Evolutionary conservation across 1,140 invertebrate genomes (phyloP), one percentile per base, ranked within the genome.

Genomic region (Diuraphis noxia): DNA sequence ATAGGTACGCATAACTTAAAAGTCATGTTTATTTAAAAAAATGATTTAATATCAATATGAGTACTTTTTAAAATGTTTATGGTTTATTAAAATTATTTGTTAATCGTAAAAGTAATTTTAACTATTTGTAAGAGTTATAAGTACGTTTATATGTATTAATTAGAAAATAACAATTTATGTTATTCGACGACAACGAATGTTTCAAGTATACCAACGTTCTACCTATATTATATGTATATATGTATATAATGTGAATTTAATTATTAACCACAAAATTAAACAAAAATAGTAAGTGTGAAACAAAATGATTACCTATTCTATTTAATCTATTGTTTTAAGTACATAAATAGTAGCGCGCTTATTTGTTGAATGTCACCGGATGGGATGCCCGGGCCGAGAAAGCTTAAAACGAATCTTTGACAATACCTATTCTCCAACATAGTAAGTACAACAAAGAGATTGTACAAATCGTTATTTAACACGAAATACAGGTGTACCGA

Each of bases 281-380:
- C 25, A 40, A 88, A 72, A 40, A 41, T 41, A 85, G 41, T 10
- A 85, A 46, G 36, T 30, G 23, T n/a, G 10, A 72, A n/a, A 88
- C 36, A 72, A 72, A 88, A 88, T 77, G 88, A n/a, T 72, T 43
- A 38, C 6, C 43, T 34, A 7, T 77, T 89, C 30, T 19, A 34
- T 89, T 43, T 41, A 43, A 34, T 89, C n/a, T 34, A 43, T 89
- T 77, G 88, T 89, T 89, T 77, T 34, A 77, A 77, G 63, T 77
- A 34, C n/a, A 72, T 85, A 30, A 63, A n/a, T 46, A 40, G 40
- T 88, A 72, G 13, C 30, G 36, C 43, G 49, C 25, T 88, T 72
- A 88, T 46, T 88, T 88, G 52, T 77, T 63, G 43, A 89, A 89
- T 38, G 63, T 46, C 41, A 25, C 63, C 40, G 88, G 56, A 89